Base-by-base conservation (phyloP, 2,113 vertebrate genomes). In the Gracilinanus agilis region DNA sequence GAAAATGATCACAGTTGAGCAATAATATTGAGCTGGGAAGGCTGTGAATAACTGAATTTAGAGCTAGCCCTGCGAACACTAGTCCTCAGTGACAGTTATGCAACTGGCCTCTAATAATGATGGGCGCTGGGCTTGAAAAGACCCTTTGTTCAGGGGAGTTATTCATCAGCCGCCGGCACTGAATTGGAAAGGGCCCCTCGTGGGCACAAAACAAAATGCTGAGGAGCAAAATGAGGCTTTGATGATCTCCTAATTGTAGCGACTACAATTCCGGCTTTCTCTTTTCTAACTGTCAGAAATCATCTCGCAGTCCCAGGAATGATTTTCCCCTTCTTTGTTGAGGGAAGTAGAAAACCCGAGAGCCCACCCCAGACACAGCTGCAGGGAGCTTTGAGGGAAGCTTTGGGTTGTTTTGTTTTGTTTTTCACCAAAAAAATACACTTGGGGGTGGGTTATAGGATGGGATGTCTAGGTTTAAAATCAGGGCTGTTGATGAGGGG, bases 31-130 rank as follows among this genome's bases (percentile, higher is more conserved):
- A 99, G 97, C 98, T 98, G 96, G 98, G 98, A 98, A 98, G 98
- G 98, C 98, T 98, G 98, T 98, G 98, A 99, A 99, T 98, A 98
- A 98, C 98, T 97, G 98, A 98, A 98, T 98, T 98, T 98, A 98
- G 98, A 98, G 98, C 96, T 97, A 98, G 98, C 97, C 98, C 98
- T 98, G 98, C 98, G 98, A 99, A 98, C 98, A 98, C 89, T 97
- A 97, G 98, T 97, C 94, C 98, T 96, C 97, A 92, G 97, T 96
- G 96, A 98, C 98, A 98, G 99, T 98, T 98, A 98, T 91, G 98
- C 98, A 98, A 98, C 98, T 98, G 98, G 98, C 94, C 98, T 98
- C 97, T 96, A 97, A 98, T 99, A 99, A 99, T 98, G 98, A 98
- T 96, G 98, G 97, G 92, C 97, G 96, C 95, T 94, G 0, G 56